phyloP scores from a whole-genome alignment of 2,797 vertebrate genomes.

The Rhynchotus rufescens region DNA sequence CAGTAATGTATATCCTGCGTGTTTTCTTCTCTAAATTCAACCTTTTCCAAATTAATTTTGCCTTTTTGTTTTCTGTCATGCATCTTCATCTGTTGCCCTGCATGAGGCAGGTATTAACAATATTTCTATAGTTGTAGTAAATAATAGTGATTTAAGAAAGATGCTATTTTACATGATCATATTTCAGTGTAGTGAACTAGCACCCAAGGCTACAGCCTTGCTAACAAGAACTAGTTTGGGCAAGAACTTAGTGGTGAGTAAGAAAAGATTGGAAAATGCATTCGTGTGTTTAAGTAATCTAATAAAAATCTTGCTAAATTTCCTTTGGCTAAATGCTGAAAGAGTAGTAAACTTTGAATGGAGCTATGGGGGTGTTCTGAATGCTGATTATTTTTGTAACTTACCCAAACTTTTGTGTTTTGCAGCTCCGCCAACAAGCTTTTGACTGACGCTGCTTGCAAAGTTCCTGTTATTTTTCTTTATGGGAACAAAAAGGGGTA shows the following conservation, averaged over 20 bases:
- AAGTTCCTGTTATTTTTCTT: not conserved
- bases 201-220: not conserved
- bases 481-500: not conserved
- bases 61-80: not conserved
- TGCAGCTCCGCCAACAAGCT: accelerated
- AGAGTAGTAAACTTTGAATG: not conserved
- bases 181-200: not conserved
- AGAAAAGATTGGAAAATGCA: not conserved
- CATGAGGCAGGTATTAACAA: accelerated
- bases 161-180: accelerated
- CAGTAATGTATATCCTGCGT: not conserved
- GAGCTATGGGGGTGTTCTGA: not conserved
- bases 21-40: not conserved
- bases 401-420: not conserved
- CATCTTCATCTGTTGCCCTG: not conserved
- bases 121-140: not conserved
- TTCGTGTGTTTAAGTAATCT: not conserved
- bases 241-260: not conserved
- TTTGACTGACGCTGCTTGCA: not conserved
- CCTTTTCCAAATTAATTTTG: not conserved
- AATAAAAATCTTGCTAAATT: not conserved
- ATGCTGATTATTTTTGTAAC: not conserved
- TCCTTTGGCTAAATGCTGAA: not conserved
- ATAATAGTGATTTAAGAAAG: not conserved
- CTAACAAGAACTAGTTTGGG: accelerated